Percentiles rank a stretch among this genome's conserved stretches.
These are phyloP conservation scores for Pegoplata infirma DNA, from an alignment of 2,888 invertebrate genomes.

Conservation along the genomic window DNA sequence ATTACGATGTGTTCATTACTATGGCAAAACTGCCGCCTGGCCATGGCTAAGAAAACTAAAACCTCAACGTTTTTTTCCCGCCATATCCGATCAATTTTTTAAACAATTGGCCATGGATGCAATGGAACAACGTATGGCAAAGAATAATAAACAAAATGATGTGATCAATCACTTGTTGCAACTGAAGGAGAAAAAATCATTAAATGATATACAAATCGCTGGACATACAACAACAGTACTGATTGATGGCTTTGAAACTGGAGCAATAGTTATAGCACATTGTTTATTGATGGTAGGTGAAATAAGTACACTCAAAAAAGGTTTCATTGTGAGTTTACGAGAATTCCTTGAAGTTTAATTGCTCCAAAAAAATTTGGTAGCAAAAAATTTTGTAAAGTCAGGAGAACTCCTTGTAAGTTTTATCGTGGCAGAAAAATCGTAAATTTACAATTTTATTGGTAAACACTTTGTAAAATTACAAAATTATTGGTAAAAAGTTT, in stretches of 20 bases:
- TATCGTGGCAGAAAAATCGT: too few species aligned
- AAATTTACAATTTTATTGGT: too few species aligned
- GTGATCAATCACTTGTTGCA: conserved; percentile 69
- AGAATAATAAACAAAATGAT: conserved; percentile 60
- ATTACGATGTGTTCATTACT: conserved; percentile 63
- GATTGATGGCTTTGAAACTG: conserved; percentile 71
- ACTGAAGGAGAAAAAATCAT: conserved; percentile 66
- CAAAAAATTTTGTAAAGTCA: too few species aligned
- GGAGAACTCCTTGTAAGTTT: too few species aligned
- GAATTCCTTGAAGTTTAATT: too few species aligned
- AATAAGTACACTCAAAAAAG: too few species aligned
- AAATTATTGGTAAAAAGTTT: too few species aligned
- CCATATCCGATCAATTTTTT: conserved; percentile 55
- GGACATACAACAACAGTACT: conserved; percentile 71
- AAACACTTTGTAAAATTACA: too few species aligned
- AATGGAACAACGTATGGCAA: conserved; percentile 55
- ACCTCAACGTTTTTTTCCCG: conserved; percentile 65
- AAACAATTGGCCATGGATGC: conserved; percentile 63
- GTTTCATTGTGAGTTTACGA: too few species aligned
- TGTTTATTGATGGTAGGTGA: conserved; percentile 69
- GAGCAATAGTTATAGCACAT: conserved; percentile 68
- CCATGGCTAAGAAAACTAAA: conserved; percentile 64
- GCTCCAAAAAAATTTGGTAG: too few species aligned
- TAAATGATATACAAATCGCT: conserved; percentile 66
- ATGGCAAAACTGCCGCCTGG: conserved; percentile 64